These are phyloP conservation scores for Chloroceryle aenea DNA, from an alignment of 2,113 vertebrate genomes.

Conservation along the genomic window DNA sequence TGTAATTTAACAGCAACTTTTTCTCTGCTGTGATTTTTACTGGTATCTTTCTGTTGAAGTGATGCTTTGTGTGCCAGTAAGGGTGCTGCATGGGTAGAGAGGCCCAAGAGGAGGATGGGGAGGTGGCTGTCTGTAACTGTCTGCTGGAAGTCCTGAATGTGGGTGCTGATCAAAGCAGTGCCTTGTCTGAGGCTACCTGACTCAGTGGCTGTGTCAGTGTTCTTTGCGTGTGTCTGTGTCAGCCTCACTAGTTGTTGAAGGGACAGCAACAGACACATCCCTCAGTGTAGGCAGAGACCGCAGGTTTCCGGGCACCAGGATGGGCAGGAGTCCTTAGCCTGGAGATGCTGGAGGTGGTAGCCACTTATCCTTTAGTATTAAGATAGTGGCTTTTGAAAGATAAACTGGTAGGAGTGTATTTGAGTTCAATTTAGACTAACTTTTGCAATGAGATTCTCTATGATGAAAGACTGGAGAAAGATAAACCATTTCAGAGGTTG, in stretches of 20 bases:
- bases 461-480: background rate
- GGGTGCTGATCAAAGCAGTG: rapidly evolving
- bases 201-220: rapidly evolving
- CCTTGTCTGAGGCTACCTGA: background rate
- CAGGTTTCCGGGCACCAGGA: rapidly evolving
- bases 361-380: background rate
- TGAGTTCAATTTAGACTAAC: background rate
- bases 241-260: background rate
- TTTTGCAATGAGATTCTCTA: background rate
- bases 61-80: background rate
- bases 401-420: background rate
- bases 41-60: background rate
- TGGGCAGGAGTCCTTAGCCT: background rate
- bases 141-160: background rate
- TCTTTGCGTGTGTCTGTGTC: background rate
- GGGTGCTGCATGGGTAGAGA: rapidly evolving
- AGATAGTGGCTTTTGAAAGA: background rate
- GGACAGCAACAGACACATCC: background rate
- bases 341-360: background rate
- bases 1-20: background rate
- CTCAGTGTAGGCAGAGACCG: background rate
- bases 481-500: background rate
- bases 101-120: background rate
- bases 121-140: rapidly evolving
- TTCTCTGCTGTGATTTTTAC: background rate